Conservation (phyloP, 2,888 invertebrate species). For the Sarcophaga rosellei region DNA sequence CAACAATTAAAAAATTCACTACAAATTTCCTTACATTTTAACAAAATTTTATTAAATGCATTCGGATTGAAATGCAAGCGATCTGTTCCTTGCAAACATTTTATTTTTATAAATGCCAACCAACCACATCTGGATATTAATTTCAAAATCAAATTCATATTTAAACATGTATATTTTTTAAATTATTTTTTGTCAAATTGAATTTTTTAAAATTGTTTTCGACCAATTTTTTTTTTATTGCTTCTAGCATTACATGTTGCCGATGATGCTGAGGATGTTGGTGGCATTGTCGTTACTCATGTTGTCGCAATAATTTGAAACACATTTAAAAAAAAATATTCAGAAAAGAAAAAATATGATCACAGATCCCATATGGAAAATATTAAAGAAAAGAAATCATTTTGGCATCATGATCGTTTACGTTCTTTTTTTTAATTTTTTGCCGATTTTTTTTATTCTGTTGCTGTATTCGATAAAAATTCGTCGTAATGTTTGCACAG, state of each 20-base stretch:
- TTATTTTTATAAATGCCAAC: no score
- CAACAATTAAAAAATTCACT: no score
- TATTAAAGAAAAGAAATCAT: background rate
- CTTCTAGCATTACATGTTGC: background rate
- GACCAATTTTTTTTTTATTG: background rate
- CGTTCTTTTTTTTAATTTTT: background rate
- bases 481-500: conserved; percentile 76
- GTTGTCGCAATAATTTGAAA: conserved; percentile 57
- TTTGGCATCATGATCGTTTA: conserved; percentile 47
- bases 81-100: no score
- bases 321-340: conserved; percentile 1
- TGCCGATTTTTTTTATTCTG: no score
- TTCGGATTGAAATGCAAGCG: no score
- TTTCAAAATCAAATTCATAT: background rate
- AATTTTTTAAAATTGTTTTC: background rate
- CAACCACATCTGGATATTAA: background rate
- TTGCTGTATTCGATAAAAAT: conserved; percentile 50
- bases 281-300: conserved; percentile 36
- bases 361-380: background rate
- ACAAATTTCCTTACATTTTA: no score
- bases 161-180: no score
- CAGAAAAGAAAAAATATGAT: background rate
- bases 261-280: background rate
- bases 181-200: no score
- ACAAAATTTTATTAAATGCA: no score